Conservation (phyloP, 2,113 vertebrate species). For the Brevimyrus niger region DNA sequence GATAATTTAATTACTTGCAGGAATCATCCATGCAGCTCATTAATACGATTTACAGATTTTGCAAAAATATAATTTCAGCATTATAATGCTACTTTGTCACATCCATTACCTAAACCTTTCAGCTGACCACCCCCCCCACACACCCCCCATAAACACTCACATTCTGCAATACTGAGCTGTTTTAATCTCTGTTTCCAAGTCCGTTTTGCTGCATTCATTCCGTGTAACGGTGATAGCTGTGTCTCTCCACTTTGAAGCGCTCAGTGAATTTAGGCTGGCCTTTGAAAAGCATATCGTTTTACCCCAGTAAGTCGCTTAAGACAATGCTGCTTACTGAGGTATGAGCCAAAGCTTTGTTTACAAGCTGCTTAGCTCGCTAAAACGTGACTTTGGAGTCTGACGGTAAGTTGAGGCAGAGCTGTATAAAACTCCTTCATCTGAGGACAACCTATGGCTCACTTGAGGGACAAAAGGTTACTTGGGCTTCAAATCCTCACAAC, state of each 20-base stretch:
- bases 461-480: neutral
- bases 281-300: neutral
- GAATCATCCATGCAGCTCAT: neutral
- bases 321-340: neutral
- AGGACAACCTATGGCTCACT: neutral
- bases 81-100: neutral
- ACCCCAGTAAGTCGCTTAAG: neutral
- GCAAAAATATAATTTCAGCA: neutral
- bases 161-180: neutral
- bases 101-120: neutral
- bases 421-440: neutral
- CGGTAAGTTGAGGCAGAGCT: neutral
- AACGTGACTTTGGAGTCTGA: neutral
- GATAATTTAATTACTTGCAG: neutral
- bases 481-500: neutral
- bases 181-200: neutral
- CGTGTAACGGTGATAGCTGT: neutral
- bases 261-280: neutral
- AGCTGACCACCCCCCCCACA: neutral
- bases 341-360: neutral
- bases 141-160: neutral
- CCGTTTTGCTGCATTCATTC: neutral
- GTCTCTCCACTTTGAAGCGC: neutral
- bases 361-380: neutral
- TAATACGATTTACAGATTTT: neutral